Base-by-base conservation (phyloP, 2,113 vertebrate genomes). In the Callopanchax toddi region DNA sequence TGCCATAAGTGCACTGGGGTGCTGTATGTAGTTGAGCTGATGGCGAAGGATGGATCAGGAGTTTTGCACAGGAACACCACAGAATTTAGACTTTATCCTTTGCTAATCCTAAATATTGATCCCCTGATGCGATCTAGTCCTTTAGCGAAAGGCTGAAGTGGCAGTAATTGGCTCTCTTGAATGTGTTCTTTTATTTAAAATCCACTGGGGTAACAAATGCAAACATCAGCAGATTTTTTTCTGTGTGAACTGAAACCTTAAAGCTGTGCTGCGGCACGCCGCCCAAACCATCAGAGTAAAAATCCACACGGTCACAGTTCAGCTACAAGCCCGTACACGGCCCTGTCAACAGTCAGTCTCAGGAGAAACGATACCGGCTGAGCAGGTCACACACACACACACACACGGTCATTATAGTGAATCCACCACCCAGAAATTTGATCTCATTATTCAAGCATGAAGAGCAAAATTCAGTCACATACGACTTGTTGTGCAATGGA, bases 241-340 rank as follows among this genome's bases (percentile, higher is more conserved):
- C 36, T 60, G 39, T 63, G 66, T 75, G 54, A 68, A 54, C 53
- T 21, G 21, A 18, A 75, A 50, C 44, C 5, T 25, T 4, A 11
- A 40, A 12, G 15, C 20, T 13, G 0, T 37, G 69, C 59, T 26
- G 9, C 16, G 60, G 50, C 69, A 55, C 44, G 56, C n/a, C n/a
- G n/a, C n/a, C n/a, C n/a, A n/a, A n/a, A n/a, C n/a, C 32, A 20
- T 0, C 4, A 29, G 20, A 22, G 18, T 11, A 25, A 18, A 74
- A 29, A 29, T 44, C 8, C 13, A 42, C 49, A 39, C 44, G 39
- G 32, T 62, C 23, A 50, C 25, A 2, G 49, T 54, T 49, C 46
- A 36, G 10, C 37, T 23, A n/a, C 83, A 79, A 53, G 76, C 11
- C 63, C 59, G 44, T 44, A 64, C 79, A 82, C 18, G 36, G 18